phyloP scores from a whole-genome alignment of 2,113 vertebrate species.

The Rhabdomys dilectus region DNA sequence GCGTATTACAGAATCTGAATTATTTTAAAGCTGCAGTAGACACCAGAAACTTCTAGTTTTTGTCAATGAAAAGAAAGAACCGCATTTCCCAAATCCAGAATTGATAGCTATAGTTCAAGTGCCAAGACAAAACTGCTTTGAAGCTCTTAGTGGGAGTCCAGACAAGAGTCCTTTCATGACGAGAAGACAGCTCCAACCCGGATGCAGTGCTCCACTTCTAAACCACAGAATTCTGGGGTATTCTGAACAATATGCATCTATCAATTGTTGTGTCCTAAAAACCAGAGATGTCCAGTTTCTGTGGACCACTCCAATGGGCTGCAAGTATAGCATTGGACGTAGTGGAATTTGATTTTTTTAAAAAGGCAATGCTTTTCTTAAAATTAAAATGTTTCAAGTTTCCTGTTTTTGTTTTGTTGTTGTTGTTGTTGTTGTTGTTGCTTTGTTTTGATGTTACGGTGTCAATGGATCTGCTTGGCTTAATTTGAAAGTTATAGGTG shows the following conservation, averaged over 20 bases:
- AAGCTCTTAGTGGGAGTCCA: not conserved
- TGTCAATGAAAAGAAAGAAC: not conserved
- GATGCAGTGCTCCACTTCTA: not conserved
- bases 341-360: not conserved
- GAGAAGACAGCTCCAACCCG: not conserved
- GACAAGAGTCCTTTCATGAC: not conserved
- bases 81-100: not conserved
- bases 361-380: not conserved
- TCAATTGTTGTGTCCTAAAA: not conserved
- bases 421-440: no score
- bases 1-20: constrained; percentile 32
- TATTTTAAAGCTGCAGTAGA: not conserved
- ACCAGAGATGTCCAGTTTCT: not conserved
- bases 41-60: not conserved
- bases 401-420: not conserved
- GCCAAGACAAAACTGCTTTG: not conserved
- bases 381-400: constrained; percentile 11
- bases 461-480: not conserved
- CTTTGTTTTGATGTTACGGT: not conserved
- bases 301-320: not conserved
- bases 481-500: constrained; percentile 39
- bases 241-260: not conserved
- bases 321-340: not conserved
- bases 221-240: not conserved
- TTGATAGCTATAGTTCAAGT: not conserved